Conservation (phyloP, 2,888 invertebrate genomes). For the Melieria omissa region DNA sequence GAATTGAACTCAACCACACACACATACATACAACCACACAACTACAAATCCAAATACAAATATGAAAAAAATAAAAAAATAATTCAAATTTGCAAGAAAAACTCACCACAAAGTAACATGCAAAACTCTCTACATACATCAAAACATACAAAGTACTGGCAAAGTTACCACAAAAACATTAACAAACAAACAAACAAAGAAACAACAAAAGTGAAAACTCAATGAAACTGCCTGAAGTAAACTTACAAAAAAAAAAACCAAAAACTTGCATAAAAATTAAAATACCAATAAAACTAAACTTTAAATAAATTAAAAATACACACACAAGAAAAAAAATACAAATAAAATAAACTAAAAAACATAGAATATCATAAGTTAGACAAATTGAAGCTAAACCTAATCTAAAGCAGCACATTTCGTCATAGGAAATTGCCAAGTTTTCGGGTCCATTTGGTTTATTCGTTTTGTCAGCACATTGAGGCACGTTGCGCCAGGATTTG, state of each 20-base stretch:
- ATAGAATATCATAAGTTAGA: not conserved
- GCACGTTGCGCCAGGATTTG: too few species aligned
- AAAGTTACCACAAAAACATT: too few species aligned
- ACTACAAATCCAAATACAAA: not conserved
- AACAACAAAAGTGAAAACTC: constrained; percentile 24
- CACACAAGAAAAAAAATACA: constrained; percentile 18
- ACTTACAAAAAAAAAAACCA: not conserved
- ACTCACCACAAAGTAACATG: too few species aligned
- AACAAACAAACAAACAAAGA: not conserved
- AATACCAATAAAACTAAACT: constrained; percentile 32
- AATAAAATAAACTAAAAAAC: constrained; percentile 25
- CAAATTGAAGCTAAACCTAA: constrained; percentile 36
- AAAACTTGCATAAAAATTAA: constrained; percentile 16
- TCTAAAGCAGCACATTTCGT: not conserved
- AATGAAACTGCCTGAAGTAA: constrained; percentile 33
- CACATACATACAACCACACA: constrained; percentile 2
- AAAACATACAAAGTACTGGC: too few species aligned
- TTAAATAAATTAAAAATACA: constrained; percentile 23
- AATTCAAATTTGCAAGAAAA: too few species aligned
- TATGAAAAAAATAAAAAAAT: not conserved
- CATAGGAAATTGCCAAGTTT: too few species aligned
- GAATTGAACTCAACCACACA: not conserved
- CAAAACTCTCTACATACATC: too few species aligned
- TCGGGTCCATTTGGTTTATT: too few species aligned
- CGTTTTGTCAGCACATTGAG: too few species aligned